Evolutionary conservation across 2,797 vertebrate species (phyloP).

Genomic region (Acanthurus leucopareius): DNA sequence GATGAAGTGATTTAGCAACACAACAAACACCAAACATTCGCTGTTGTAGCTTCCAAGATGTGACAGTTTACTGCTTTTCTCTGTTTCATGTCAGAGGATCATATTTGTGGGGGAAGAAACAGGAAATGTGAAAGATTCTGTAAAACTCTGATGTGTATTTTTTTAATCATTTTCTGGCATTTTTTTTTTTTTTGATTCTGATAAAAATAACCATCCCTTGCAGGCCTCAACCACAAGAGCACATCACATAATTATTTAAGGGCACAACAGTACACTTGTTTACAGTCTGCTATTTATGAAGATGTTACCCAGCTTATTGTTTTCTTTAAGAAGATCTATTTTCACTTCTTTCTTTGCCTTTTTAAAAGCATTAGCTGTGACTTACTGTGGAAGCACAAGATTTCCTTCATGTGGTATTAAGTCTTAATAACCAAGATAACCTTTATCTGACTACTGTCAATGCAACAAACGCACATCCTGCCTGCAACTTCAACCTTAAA

Average conservation of each 20-base stretch:
- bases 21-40: not conserved
- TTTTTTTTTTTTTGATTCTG: not conserved
- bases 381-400: not conserved
- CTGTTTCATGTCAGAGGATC: not conserved
- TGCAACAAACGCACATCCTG: slow-evolving; percentile 2
- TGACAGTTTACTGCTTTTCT: not conserved
- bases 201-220: not conserved
- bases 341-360: slow-evolving; percentile 2
- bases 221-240: not conserved
- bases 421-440: slow-evolving; percentile 42
- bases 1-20: not conserved
- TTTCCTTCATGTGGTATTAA: slow-evolving; percentile 27
- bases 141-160: not conserved
- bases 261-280: not conserved
- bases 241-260: not conserved
- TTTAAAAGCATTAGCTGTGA: slow-evolving; percentile 11
- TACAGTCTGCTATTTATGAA: slow-evolving; percentile 23
- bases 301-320: not conserved
- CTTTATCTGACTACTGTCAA: slow-evolving; percentile 32
- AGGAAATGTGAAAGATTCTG: not conserved
- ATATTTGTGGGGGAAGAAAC: not conserved
- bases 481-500: slow-evolving; percentile 7
- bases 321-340: not conserved
- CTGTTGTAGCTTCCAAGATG: not conserved
- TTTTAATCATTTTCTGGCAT: not conserved